Base-by-base conservation (phyloP, 2,888 invertebrate genomes). In the Falcaria lacertinaria region DNA sequence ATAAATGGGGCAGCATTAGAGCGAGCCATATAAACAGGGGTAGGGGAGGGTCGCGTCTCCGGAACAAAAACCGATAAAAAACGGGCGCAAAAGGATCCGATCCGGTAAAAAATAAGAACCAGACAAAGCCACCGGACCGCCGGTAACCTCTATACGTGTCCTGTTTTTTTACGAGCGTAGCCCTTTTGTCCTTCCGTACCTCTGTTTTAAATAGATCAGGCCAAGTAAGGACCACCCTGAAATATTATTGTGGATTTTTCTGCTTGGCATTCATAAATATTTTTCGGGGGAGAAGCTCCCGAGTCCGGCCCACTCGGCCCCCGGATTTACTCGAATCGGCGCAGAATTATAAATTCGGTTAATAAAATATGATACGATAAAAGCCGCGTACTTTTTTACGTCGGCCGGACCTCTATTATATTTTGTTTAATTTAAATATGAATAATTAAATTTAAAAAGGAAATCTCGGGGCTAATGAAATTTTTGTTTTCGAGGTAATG, bases 191-290 rank as follows among this genome's bases (percentile, higher is more conserved):
- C 88, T 86, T 89, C 84, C 87, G 86, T 80, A 76, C 73, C 81
- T 81, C 80, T 85, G 87, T 86, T 88, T 89, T 88, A 89, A 89
- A 89, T 88, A 88, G 88, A 89, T 89, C 88, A 84, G 82, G 76
- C 83, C 73, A 83, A 80, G 79, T 74, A 81, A 82, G 81, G 70
- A 78, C 81, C 81, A 77, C 82, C 80, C 85, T 87, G 84, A 87
- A 87, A 88, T 87, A 88, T 88, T 88, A 88, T 89, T 88, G 88
- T 88, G 88, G 85, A 88, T 87, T 88, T 89, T 89, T 88, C 87
- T 87, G 84, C 84, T 84, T 80, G 77, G 84, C 80, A 80, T 87
- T 86, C 88, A 88, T 89, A 89, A 89, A 89, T 88, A 88, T 86
- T 81, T 85, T 80, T 74, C 78, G 67, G 69, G 74, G 68, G 65